Evolutionary conservation across 53 echinoderm and acorn worm species (phyloP).

Genomic region (Patiria pectinifera): DNA sequence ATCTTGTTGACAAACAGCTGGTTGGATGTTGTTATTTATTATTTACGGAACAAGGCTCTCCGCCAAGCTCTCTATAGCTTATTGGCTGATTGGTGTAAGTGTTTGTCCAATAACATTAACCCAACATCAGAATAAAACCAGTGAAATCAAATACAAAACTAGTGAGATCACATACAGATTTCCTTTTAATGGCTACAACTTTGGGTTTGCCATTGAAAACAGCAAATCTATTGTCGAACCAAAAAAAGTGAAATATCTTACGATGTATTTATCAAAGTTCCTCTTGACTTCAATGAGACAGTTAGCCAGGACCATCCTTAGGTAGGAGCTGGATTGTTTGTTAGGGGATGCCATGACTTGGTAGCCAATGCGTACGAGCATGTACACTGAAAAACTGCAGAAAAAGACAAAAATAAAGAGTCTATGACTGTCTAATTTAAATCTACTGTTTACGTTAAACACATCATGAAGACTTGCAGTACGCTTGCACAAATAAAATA

Average conservation of each 20-base stretch:
- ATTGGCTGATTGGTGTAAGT: neutral
- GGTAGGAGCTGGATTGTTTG: conserved; percentile 85
- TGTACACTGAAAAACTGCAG: conserved; percentile 88
- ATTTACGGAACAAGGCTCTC: neutral
- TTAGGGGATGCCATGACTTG: conserved; percentile 82
- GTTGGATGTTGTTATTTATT: conserved; percentile 10
- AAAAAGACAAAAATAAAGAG: neutral
- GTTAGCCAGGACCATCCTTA: conserved; percentile 93
- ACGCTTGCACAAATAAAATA: too few species aligned
- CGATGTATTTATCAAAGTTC: conserved; percentile 96
- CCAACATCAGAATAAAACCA: neutral
- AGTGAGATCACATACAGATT: neutral
- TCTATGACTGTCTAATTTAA: neutral
- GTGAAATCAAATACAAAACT: too few species aligned
- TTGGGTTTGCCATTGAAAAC: neutral
- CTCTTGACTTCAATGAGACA: conserved; percentile 97
- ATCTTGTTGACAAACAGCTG: neutral
- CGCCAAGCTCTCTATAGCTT: neutral
- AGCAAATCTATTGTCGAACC: neutral
- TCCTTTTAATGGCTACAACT: neutral
- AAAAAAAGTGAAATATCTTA: conserved; percentile 55
- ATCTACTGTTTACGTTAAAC: too few species aligned
- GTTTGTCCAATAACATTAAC: neutral
- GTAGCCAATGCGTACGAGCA: conserved; percentile 93
- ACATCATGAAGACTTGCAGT: too few species aligned